A percentile compares a stretch with the other conserved stretches of the same genome.
Conservation (phyloP, 2,113 vertebrate genomes). For the Erpornis zantholeuca region DNA sequence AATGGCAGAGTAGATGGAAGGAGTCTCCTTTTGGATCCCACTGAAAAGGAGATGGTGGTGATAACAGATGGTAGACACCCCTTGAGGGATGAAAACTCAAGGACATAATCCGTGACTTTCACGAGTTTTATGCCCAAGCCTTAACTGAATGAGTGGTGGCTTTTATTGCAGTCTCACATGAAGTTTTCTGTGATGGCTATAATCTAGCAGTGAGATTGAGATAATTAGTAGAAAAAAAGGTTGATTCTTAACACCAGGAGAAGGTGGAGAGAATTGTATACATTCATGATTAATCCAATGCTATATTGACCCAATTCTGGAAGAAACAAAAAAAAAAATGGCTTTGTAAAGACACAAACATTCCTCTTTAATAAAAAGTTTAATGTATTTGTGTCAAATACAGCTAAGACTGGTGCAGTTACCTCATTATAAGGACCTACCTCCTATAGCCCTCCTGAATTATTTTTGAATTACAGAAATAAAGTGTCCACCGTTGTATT, state of each 20-base stretch:
- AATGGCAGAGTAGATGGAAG: neutral
- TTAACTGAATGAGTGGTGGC: neutral
- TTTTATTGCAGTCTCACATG: neutral
- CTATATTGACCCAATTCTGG: neutral
- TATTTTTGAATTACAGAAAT: neutral
- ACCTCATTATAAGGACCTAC: neutral
- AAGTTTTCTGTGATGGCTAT: neutral
- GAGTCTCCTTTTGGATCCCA: neutral
- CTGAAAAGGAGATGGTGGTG: neutral
- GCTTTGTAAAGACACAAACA: neutral
- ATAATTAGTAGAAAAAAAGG: neutral
- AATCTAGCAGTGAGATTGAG: neutral
- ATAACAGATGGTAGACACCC: neutral
- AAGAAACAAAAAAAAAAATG: neutral
- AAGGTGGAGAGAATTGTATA: neutral
- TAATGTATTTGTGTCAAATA: neutral
- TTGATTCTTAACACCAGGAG: neutral
- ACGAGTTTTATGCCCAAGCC: neutral
- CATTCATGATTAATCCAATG: neutral
- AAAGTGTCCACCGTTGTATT: neutral
- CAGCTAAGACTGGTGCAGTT: neutral
- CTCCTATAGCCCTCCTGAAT: neutral
- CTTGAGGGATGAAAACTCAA: neutral
- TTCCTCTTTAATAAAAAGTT: neutral
- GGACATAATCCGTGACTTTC: neutral